Evolutionary conservation across 2,888 invertebrate species (phyloP).

Genomic region (Elysia crispata): DNA sequence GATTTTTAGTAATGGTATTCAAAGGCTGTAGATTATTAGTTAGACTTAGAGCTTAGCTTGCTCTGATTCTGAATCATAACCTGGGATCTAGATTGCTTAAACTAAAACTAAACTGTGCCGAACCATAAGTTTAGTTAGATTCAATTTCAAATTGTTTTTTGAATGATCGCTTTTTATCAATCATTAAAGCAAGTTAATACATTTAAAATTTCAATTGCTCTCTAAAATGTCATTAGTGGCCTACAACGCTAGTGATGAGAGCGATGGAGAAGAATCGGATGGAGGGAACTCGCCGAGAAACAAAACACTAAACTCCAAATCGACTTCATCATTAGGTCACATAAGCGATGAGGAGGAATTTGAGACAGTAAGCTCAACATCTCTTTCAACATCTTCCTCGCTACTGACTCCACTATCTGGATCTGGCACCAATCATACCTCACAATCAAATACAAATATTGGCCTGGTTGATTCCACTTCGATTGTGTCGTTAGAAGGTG

Average conservation of each 20-base stretch:
- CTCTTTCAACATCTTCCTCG: conserved; percentile 3
- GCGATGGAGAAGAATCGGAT: conserved; percentile 60
- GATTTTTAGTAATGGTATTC: too few relatives aligned
- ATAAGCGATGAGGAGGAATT: conserved; percentile 56
- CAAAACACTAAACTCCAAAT: not conserved
- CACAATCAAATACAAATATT: not conserved
- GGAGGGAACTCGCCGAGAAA: conserved; percentile 30
- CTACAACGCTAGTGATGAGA: conserved; percentile 64
- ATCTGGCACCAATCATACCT: not conserved
- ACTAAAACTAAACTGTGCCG: too few relatives aligned
- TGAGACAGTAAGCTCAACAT: conserved; percentile 23
- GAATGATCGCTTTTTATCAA: too few relatives aligned
- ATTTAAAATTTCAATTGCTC: too few relatives aligned
- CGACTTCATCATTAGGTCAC: conserved; percentile 20
- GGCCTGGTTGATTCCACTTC: conserved; percentile 37
- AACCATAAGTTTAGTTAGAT: too few relatives aligned
- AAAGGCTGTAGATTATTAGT: too few relatives aligned
- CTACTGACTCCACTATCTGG: not conserved
- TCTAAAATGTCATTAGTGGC: conserved; percentile 64
- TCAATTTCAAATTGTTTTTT: too few relatives aligned
- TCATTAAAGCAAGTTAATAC: too few relatives aligned
- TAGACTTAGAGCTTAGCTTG: too few relatives aligned
- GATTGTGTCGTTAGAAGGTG: conserved; percentile 37
- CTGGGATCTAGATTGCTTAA: too few relatives aligned
- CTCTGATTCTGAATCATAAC: too few relatives aligned